Conservation (phyloP, 2,113 vertebrate species). For the Cinclus cinclus region DNA sequence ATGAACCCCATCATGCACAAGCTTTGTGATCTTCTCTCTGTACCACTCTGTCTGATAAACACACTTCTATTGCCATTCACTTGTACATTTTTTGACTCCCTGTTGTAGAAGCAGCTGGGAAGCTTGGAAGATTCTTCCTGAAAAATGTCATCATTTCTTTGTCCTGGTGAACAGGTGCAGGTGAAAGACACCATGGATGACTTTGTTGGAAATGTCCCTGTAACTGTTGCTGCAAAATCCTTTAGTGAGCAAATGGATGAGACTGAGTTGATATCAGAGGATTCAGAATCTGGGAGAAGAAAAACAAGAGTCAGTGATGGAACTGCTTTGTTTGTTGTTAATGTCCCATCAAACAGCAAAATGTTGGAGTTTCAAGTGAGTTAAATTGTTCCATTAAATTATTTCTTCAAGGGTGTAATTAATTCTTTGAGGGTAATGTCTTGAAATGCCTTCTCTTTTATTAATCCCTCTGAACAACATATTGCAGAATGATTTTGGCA, state of each 20-base stretch:
- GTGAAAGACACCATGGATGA: slow-evolving; percentile 82
- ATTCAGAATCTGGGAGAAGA: not conserved
- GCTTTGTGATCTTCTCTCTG: not conserved
- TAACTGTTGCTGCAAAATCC: slow-evolving; percentile 65
- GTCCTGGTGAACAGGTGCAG: slow-evolving; percentile 77
- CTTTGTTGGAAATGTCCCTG: slow-evolving; percentile 58
- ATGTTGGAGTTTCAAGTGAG: slow-evolving; percentile 78
- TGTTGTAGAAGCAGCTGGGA: not conserved
- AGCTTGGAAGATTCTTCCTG: not conserved
- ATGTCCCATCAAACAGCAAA: slow-evolving; percentile 65
- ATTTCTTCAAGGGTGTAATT: not conserved
- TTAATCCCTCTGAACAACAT: not conserved
- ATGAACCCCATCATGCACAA: not conserved
- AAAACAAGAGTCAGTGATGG: slow-evolving; percentile 66
- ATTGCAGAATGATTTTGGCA: not conserved
- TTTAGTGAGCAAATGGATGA: not conserved
- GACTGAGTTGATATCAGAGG: not conserved
- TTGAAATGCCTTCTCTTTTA: not conserved
- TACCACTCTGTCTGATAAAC: not conserved
- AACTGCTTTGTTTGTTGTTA: slow-evolving; percentile 79
- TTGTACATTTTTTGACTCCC: not conserved
- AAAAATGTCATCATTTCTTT: not conserved
- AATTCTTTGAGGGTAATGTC: not conserved
- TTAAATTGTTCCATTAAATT: not conserved
- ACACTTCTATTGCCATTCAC: not conserved